Percentiles rank a stretch among this genome's conserved stretches.
phyloP scores from a whole-genome alignment of 2,888 invertebrate genomes.

The Fragum whitleyi region DNA sequence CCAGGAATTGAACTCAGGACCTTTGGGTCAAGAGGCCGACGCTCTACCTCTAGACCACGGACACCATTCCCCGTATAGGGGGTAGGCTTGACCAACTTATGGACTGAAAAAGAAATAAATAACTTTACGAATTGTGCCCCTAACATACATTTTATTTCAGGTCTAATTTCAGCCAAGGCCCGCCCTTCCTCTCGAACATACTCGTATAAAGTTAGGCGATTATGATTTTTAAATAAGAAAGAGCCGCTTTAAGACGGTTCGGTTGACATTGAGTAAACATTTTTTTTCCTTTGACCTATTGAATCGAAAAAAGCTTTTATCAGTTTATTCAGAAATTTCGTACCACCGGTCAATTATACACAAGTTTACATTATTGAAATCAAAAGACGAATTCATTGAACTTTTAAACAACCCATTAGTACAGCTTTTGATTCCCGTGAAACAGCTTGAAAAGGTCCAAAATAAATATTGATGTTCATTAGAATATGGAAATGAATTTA shows the following conservation, averaged over 20 bases:
- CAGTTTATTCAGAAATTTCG: neutral
- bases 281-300: neutral
- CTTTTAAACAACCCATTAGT: neutral
- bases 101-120: no score
- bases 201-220: no score
- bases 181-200: no score
- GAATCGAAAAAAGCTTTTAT: neutral
- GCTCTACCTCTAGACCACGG: no score
- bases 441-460: neutral
- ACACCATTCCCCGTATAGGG: no score
- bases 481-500: conserved; percentile 1
- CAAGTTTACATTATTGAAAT: neutral
- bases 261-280: neutral
- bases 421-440: neutral
- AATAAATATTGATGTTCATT: neutral
- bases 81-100: no score
- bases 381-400: conserved; percentile 4
- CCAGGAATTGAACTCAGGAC: no score
- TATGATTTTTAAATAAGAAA: no score
- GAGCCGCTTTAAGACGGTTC: neutral
- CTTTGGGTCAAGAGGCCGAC: no score
- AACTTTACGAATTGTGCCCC: neutral
- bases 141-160: no score
- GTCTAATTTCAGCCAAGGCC: no score
- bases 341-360: neutral